A percentile compares a stretch with the other conserved stretches of the same genome.
These are phyloP conservation scores for Dunckerocampus dactyliophorus DNA, from an alignment of 2,113 vertebrate species.

Conservation along the genomic window DNA sequence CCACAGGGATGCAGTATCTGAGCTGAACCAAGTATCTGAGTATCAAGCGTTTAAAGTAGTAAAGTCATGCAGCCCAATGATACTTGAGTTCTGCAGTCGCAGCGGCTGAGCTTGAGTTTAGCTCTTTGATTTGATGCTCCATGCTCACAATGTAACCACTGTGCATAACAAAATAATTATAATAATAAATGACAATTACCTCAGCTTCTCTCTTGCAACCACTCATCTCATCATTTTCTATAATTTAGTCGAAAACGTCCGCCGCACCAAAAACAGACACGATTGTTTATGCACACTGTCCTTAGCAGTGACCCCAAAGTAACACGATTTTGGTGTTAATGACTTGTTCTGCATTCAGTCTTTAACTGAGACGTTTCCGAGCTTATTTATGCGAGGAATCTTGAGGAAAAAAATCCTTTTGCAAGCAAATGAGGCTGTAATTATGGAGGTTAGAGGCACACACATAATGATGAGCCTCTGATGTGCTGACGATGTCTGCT, in stretches of 20 bases:
- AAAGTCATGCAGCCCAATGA: too few relatives aligned
- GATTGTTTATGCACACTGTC: background rate
- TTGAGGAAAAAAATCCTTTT: slow-evolving; percentile 67
- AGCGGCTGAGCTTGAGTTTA: too few relatives aligned
- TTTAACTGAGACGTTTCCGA: slow-evolving; percentile 34
- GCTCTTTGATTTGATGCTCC: too few relatives aligned
- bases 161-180: too few relatives aligned
- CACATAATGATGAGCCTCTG: slow-evolving; percentile 49
- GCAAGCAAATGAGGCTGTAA: slow-evolving; percentile 68
- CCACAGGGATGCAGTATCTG: too few relatives aligned
- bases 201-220: background rate
- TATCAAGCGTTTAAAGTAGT: too few relatives aligned
- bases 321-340: background rate
- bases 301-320: background rate
- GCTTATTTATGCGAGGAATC: slow-evolving; percentile 63
- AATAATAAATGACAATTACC: too few relatives aligned
- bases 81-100: too few relatives aligned
- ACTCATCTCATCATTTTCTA: background rate
- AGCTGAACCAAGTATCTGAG: too few relatives aligned
- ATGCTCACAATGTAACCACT: too few relatives aligned
- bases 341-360: background rate
- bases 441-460: slow-evolving; percentile 68
- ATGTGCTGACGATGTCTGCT: slow-evolving; percentile 38
- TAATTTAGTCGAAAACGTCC: background rate
- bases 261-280: background rate